Base-by-base conservation (phyloP, 2,888 invertebrate genomes). In the Nemurella pictetii region DNA sequence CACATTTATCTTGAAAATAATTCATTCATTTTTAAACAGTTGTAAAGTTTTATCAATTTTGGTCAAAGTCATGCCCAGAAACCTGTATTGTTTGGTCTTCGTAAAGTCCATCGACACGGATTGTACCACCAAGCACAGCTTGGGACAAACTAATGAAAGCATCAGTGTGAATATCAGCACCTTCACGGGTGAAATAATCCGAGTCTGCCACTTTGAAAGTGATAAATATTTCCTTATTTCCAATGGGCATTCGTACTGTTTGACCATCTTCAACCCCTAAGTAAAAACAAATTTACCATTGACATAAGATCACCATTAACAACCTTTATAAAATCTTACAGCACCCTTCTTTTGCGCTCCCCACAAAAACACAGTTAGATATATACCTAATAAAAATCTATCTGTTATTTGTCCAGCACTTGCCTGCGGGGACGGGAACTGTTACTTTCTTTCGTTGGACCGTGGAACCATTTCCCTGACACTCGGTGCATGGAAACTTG, bases 191-290 rank as follows among this genome's bases (percentile, higher is more conserved):
- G 91, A 99, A 99, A 89, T 97, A 96, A 87, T 93, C 94, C 26
- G 98, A 98, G 87, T 94, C 95, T 85, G 96, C 96, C 74, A 99
- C 98, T 88, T 95, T 95, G 91, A 98, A 98, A 77, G 98, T 98
- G 87, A 99, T 94, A 89, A 98, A 99, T 25, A 99, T 91, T 90
- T 99, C 99, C 89, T 96, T 96, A 84, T 90, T 89, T 20, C 98
- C 98, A 0, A 99, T 95, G 5, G 96, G 93, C 95, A 99, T 96
- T 84, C 99, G 94, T 3, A 99, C 95, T 0, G 98, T 98, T 90
- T 99, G 99, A 0, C 99, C 99, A 90, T 99, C 97, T 90, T 99
- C 98, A 7, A 99, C 97, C 26, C 97, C 97, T 83, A 95, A 30
- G 35, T 25, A 75, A 55, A 12, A 55, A 20, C 4, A 35, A 35